Base-by-base conservation (phyloP, 2,113 vertebrate genomes). In the Donacobius atricapilla region DNA sequence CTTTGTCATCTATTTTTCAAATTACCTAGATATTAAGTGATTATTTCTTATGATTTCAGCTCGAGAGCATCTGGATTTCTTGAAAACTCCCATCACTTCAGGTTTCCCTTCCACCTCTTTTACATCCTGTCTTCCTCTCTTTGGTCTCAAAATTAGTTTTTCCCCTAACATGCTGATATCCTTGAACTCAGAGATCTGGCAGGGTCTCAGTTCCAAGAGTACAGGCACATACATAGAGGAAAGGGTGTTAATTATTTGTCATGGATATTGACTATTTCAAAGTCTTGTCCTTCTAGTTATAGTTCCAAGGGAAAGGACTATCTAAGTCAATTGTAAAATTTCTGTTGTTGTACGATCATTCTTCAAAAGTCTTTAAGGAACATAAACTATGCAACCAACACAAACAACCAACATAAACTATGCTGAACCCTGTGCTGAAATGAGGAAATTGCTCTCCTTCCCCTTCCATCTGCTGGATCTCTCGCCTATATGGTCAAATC, bases 11-110 rank as follows among this genome's bases (percentile, higher is more conserved):
- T 98, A 97, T 95, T 97, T 97, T 96, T 92, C 94, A 98, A 98
- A 98, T 98, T 98, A 96, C 86, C 80, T 80, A 91, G 94, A 93
- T 96, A 98, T 98, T 98, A 98, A 97, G 82, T 97, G 95, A 98
- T 98, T 97, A 98, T 97, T 98, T 97, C 71, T 90, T 94, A 96
- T 54, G 68, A 96, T 94, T 97, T 97, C 95, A 94, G 95, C 79
- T 76, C 21, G 3, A 82, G 69, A 96, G 69, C 97, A 98, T 97
- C 94, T 97, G 97, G 96, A 94, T 96, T 89, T 85, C 37, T 64
- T 73, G 75, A 80, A 88, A 87, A 40, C 35, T 85, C 66, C 78
- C 75, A 90, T 90, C 37, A 85, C 51, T 90, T 90, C 70, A 73
- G 50, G 58, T 88, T 83, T 96, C 42, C 45, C 54, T 78, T 73